A percentile compares a stretch with the other conserved stretches of the same genome.
Conservation (phyloP, 2,888 invertebrate species). For the Pseudococcus jackbeardsleyi region DNA sequence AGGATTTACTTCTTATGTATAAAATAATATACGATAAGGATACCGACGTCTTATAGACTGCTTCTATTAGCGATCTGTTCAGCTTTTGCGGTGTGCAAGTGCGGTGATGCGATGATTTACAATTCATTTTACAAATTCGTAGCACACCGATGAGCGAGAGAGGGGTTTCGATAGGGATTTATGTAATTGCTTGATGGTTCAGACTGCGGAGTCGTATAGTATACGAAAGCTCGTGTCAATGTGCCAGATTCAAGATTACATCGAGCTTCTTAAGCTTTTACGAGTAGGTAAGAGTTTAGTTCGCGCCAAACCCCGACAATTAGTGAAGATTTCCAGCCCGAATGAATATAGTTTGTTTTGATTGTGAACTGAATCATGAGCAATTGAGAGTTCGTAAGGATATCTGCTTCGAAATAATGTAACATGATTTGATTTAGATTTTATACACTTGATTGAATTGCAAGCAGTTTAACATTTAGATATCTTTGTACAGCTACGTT, state of each 20-base stretch:
- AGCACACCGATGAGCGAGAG: neutral
- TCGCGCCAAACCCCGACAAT: neutral
- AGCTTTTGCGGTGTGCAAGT: neutral
- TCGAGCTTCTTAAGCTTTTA: constrained; percentile 7
- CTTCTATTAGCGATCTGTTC: constrained; percentile 1
- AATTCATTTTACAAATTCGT: constrained; percentile 9
- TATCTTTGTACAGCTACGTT: too few species aligned
- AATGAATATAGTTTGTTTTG: neutral
- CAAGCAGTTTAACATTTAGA: neutral
- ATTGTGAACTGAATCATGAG: neutral
- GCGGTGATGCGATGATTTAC: constrained; percentile 33
- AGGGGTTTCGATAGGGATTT: neutral
- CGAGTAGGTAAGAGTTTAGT: neutral
- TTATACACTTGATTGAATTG: neutral
- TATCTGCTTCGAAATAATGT: neutral
- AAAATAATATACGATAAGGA: neutral
- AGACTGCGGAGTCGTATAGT: neutral
- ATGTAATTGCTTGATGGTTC: neutral
- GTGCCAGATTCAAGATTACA: neutral
- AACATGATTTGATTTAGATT: neutral
- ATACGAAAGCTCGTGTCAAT: constrained; percentile 1
- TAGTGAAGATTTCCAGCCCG: neutral
- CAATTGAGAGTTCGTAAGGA: neutral
- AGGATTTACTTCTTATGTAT: neutral
- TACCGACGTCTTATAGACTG: constrained; percentile 2